Evolutionary conservation across 2,888 invertebrate species (phyloP).

Genomic region (Prosopocoilus inquinatus): DNA sequence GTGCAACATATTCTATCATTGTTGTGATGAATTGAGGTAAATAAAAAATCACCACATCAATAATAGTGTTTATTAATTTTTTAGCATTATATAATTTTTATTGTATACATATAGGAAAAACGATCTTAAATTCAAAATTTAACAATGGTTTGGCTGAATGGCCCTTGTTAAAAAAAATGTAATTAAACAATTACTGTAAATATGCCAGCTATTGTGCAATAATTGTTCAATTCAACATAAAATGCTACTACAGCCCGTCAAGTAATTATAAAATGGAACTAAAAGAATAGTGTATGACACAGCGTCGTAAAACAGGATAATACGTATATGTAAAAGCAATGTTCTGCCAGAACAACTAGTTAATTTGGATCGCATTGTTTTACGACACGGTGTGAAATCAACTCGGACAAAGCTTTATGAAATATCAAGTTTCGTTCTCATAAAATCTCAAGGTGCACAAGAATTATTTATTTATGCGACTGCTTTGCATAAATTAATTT

Average conservation of each 20-base stretch:
- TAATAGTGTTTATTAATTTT: constrained; percentile 17
- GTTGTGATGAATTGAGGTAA: constrained; percentile 15
- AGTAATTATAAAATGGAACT: constrained; percentile 29
- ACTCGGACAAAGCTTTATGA: constrained; percentile 8
- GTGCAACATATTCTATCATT: constrained; percentile 8
- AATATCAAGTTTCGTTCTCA: constrained; percentile 13
- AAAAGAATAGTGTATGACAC: constrained; percentile 6
- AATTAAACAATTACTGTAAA: constrained; percentile 13
- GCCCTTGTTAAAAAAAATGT: constrained; percentile 5
- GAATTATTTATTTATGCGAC: constrained; percentile 3
- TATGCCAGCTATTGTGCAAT: constrained; percentile 16
- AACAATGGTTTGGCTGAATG: constrained; percentile 13
- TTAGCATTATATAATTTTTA: constrained; percentile 9
- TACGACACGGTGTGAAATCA: constrained; percentile 16
- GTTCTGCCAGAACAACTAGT: neutral
- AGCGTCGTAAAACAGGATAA: constrained; percentile 7
- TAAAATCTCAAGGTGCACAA: neutral
- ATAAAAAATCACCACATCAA: constrained; percentile 23
- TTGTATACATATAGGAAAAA: constrained; percentile 13
- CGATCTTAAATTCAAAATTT: constrained; percentile 9
- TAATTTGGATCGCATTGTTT: neutral
- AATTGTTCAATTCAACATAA: constrained; percentile 18
- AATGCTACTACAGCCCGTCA: constrained; percentile 32
- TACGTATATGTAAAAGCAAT: neutral
- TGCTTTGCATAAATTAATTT: constrained; percentile 7